phyloP scores from a whole-genome alignment of 2,888 invertebrate species.

The Plebejus melissa region DNA sequence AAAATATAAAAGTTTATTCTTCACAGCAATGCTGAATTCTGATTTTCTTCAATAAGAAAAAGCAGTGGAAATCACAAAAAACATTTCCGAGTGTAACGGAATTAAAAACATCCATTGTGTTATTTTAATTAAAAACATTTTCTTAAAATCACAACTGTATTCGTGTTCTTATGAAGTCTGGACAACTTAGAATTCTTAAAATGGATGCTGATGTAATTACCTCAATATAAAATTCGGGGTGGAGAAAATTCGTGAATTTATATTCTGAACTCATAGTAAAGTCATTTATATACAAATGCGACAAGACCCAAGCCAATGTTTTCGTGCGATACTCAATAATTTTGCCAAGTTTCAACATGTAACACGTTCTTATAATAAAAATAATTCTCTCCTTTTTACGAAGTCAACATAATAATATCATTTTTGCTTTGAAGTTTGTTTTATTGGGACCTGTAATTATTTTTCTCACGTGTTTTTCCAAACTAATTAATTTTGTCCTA shows the following conservation, averaged over 20 bases:
- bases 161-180: constrained; percentile 11
- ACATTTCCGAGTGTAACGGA: not conserved
- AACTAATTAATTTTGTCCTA: not conserved
- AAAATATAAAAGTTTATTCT: not conserved
- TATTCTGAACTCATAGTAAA: constrained; percentile 70
- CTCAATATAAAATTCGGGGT: constrained; percentile 50
- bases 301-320: constrained; percentile 64
- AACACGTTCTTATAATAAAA: constrained; percentile 17
- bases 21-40: not conserved
- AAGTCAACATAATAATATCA: not conserved
- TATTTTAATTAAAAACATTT: constrained; percentile 19
- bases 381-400: not conserved
- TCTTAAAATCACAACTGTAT: constrained; percentile 12
- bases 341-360: constrained; percentile 40
- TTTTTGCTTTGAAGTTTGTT: not conserved
- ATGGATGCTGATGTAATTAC: constrained; percentile 41
- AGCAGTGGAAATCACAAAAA: not conserved
- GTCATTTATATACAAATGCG: constrained; percentile 73
- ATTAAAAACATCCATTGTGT: constrained; percentile 7
- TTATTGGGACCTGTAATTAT: not conserved
- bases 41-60: not conserved
- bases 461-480: not conserved
- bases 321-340: constrained; percentile 59
- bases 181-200: constrained; percentile 21
- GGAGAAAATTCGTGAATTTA: constrained; percentile 64